Base-by-base conservation (phyloP, 2,888 invertebrate genomes). In the Eutolmus rufibarbis region DNA sequence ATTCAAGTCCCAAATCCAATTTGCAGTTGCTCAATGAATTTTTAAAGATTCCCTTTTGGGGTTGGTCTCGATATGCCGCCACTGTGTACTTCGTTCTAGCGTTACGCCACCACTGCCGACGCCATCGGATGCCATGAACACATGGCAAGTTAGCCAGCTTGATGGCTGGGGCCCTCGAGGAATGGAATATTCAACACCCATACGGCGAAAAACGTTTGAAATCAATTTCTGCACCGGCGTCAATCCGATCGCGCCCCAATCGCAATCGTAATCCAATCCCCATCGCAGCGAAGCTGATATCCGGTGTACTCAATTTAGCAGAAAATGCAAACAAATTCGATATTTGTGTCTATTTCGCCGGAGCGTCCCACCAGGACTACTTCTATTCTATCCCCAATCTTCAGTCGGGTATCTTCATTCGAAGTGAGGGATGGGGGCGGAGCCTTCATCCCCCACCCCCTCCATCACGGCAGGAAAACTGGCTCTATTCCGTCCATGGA, bases 1-100 rank as follows among this genome's bases (percentile, higher is more conserved):
- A 74, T 85, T 85, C 34, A 85, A 85, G 74, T 85, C 85, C 85
- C 85, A 74, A 37, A 74, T 85, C 85, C 74, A 85, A 85, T 85
- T 85, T 85, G 28, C 74, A 85, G 46, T 28, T 85, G 43, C 46
- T 40, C 28, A 34, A 14, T 85, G 85, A 85, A 85, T 74, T 74
- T 85, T 85, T 85, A 85, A 85, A 43, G 31, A 23, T 84, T 37
- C 9, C 82, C 82, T 84, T 84, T 57, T 9, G 66, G 28, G 66
- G 7, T 12, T 66, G 28, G 66, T 9, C 3, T 28, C 66, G 12
- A 66, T 0, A 23, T 7, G 12, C 66, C 66, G 23, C 66, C 19
- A 28, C 8, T 23, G 0, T 23, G 0, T 28, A 56, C 19, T 19
- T 8, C 56, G 23, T 66, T 51, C 19, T 7, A 16, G 43, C 16